These are phyloP conservation scores for Serranochromis macrocephalus DNA, from an alignment of 2,113 vertebrate genomes.

Conservation along the genomic window DNA sequence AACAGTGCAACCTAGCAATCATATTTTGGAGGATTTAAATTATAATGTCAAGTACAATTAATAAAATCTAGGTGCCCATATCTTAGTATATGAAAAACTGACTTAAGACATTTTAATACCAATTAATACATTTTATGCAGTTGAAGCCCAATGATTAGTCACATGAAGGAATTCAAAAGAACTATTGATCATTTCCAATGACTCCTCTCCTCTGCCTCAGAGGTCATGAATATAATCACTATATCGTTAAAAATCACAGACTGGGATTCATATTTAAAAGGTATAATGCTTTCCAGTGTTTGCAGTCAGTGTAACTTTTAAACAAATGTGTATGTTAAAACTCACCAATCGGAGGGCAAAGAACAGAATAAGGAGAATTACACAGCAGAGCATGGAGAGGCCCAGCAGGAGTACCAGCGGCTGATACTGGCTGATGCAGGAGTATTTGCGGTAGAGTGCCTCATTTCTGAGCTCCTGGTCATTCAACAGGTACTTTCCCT, in stretches of 20 bases:
- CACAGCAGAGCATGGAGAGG: slow-evolving; percentile 76
- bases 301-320: background rate
- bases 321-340: background rate
- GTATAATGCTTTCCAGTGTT: background rate
- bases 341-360: slow-evolving; percentile 77
- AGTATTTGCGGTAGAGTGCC: slow-evolving; percentile 85
- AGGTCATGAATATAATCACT: background rate
- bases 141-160: background rate
- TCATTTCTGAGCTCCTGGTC: slow-evolving; percentile 81
- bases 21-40: background rate
- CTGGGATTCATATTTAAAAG: background rate
- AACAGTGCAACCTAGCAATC: background rate
- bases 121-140: background rate
- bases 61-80: background rate
- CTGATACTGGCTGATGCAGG: slow-evolving; percentile 86
- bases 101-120: background rate
- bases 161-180: background rate
- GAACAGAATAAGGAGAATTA: slow-evolving; percentile 71
- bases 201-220: background rate
- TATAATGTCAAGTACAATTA: background rate
- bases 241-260: background rate
- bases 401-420: slow-evolving; percentile 83
- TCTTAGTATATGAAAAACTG: background rate
- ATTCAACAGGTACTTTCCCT: slow-evolving; percentile 91
- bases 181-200: rapidly evolving